phyloP scores from a whole-genome alignment of 1,140 invertebrate genomes.

The Trachymyrmex cornetzi region DNA sequence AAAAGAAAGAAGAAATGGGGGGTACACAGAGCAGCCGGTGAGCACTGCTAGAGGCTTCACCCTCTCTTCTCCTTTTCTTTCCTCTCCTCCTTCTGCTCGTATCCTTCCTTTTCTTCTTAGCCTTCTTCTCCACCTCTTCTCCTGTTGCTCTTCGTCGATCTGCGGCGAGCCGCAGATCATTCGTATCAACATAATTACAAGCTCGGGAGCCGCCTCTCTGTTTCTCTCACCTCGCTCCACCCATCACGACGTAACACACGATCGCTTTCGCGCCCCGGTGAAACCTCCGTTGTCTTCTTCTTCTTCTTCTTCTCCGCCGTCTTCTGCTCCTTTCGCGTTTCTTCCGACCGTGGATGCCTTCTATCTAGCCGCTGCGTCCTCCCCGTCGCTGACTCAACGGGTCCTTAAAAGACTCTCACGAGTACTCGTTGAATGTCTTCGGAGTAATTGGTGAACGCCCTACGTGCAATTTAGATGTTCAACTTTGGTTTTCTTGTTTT shows the following conservation, averaged over 20 bases:
- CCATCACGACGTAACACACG: slow-evolving; percentile 86
- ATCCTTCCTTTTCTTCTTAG: slow-evolving; percentile 46
- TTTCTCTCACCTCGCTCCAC: slow-evolving; percentile 87
- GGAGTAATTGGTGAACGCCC: slow-evolving; percentile 1
- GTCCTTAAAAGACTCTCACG: slow-evolving; percentile 34
- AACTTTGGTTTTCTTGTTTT: neutral
- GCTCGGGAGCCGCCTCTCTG: slow-evolving; percentile 86
- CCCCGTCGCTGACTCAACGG: slow-evolving; percentile 27
- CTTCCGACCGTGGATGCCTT: slow-evolving; percentile 33
- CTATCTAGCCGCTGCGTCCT: slow-evolving; percentile 44
- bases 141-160: slow-evolving; percentile 72
- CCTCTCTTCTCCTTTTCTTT: slow-evolving; percentile 44
- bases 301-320: slow-evolving; percentile 10
- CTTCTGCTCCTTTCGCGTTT: slow-evolving; percentile 40
- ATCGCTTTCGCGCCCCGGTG: slow-evolving; percentile 79
- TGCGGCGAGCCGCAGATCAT: slow-evolving; percentile 86
- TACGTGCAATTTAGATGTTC: slow-evolving; percentile 24
- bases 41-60: slow-evolving; percentile 83
- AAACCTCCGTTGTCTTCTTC: slow-evolving; percentile 66
- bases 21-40: slow-evolving; percentile 78
- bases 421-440: slow-evolving; percentile 45
- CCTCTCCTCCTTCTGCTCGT: slow-evolving; percentile 28
- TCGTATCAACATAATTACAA: slow-evolving; percentile 87
- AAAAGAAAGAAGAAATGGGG: slow-evolving; percentile 46
- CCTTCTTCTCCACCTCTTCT: slow-evolving; percentile 31